These are phyloP conservation scores for Ochropleura plecta DNA, from an alignment of 2,888 invertebrate species.

Conservation along the genomic window DNA sequence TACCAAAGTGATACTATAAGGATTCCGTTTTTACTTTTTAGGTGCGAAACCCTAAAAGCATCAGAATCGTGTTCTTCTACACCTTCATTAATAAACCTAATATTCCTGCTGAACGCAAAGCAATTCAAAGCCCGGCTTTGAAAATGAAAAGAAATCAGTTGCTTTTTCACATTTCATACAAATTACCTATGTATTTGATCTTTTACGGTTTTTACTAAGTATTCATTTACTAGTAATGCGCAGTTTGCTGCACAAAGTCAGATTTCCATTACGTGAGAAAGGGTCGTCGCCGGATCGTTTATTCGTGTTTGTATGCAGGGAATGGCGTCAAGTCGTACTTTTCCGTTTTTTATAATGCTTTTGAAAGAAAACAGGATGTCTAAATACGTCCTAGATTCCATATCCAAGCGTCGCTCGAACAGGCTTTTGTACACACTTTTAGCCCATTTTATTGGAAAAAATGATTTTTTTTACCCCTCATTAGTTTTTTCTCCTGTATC, in stretches of 20 bases:
- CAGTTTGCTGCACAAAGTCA: neutral
- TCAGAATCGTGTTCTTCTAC: neutral
- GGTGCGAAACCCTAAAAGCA: too few relatives aligned
- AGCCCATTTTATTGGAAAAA: neutral
- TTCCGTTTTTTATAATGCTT: neutral
- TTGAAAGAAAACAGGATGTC: neutral
- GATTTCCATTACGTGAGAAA: neutral
- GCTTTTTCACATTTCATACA: neutral
- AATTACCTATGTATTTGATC: neutral
- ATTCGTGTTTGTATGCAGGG: constrained; percentile 3
- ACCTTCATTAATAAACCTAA: neutral
- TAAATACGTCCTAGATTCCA: constrained; percentile 4
- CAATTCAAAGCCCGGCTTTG: neutral
- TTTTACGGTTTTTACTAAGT: neutral
- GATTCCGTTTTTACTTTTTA: too few relatives aligned
- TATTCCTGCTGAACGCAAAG: neutral
- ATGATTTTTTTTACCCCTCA: too few relatives aligned
- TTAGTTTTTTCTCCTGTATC: too few relatives aligned
- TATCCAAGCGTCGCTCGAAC: constrained; percentile 4
- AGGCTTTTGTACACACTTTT: neutral
- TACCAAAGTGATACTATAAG: too few relatives aligned
- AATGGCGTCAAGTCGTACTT: neutral
- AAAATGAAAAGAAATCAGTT: neutral
- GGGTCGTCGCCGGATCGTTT: neutral
- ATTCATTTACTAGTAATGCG: neutral